Base-by-base conservation (phyloP, 2,113 vertebrate species). In the Trichechus manatus region DNA sequence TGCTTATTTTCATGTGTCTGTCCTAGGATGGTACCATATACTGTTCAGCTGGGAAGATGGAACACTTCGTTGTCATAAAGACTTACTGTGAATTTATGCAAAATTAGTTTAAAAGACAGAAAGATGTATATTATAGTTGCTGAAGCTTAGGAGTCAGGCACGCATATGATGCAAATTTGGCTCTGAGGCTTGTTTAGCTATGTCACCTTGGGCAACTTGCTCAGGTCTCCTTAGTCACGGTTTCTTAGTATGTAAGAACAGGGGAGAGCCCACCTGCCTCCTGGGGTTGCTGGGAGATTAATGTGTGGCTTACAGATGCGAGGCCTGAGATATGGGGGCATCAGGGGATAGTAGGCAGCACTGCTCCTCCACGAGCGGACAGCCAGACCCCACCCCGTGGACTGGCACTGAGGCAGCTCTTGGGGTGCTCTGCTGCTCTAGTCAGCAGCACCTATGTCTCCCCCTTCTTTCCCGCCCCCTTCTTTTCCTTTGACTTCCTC, bases 401-500 rank as follows among this genome's bases (percentile, higher is more conserved):
- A 44, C 6, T 31, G 33, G 2, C 15, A 17, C 4, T 0, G 14
- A 36, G 78, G 72, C 20, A 15, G 7, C 13, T 31, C 72, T 0
- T 20, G 27, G 2, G 10, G 31, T 72, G n/a, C 19, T 72, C n/a
- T 72, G 19, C 14, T 53, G 42, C 33, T 53, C 61, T 1, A 6
- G 0, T 5, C 8, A 1, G 47, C 36, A 6, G 11, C 15, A 20
- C 7, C 6, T 1, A 5, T 50, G 56, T 64, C 33, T 19, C n/a
- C 47, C 47, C 22, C 78, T 59, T 81, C 64, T 39, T 81, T 39
- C 13, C 15, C 29, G 7, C 5, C 23, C 22, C 44, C 29, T 10
- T 6, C 7, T 31, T 56, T 29, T 31, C 23, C 36, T 9, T 33
- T 31, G 36, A 70, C n/a, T 80, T 19, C 50, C 3, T 0, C 20